Conservation (phyloP, 92 coral and sea anemone genomes). For the Epizoanthus rinbou region DNA sequence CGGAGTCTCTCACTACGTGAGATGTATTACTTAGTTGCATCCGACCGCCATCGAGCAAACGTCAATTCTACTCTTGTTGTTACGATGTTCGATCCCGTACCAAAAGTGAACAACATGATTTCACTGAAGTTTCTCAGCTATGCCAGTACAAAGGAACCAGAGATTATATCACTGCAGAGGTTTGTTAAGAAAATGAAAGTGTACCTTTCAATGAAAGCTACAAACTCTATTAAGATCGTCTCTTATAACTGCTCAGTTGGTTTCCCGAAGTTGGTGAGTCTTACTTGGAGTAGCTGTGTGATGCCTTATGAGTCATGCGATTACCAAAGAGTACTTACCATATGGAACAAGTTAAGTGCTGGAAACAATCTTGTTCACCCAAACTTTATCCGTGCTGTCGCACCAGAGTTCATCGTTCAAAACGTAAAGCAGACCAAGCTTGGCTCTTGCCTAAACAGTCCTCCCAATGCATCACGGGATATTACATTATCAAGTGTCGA, state of each 20-base stretch:
- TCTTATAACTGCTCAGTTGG: constrained; percentile 20
- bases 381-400: constrained; percentile 35
- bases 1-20: constrained; percentile 1
- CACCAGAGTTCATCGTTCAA: constrained; percentile 49
- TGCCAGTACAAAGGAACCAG: constrained; percentile 13
- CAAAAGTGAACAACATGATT: constrained; percentile 38
- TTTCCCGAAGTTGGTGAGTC: constrained; percentile 3
- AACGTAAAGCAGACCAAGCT: constrained; percentile 46
- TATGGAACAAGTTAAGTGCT: constrained; percentile 38
- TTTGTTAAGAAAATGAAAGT: constrained; percentile 42
- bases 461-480: constrained; percentile 36
- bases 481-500: constrained; percentile 5
- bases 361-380: constrained; percentile 38
- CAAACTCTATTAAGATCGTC: constrained; percentile 15
- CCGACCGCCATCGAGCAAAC: constrained; percentile 38
- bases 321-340: constrained; percentile 31
- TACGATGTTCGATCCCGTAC: constrained; percentile 28
- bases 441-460: constrained; percentile 48
- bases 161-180: constrained; percentile 6
- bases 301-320: constrained; percentile 48
- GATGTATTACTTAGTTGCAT: constrained; percentile 31
- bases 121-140: constrained; percentile 20
- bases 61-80: constrained; percentile 26
- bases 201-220: constrained; percentile 26
- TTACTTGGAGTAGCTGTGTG: constrained; percentile 50